Conservation (phyloP, 2,797 vertebrate genomes). For the Malacoctenus gilli region DNA sequence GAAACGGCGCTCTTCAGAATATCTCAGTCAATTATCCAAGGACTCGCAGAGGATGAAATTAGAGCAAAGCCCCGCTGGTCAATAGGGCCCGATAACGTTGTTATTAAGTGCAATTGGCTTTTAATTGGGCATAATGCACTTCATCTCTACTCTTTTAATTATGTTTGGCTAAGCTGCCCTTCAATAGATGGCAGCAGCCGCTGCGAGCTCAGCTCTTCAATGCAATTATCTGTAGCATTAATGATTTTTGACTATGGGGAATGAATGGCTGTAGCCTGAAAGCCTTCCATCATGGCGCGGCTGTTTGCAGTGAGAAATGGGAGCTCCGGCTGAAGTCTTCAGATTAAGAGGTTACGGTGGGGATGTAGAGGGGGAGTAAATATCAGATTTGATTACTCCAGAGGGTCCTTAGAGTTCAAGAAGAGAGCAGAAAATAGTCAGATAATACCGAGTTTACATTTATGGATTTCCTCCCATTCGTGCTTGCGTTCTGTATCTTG, state of each 20-base stretch:
- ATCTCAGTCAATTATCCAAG: constrained; percentile 70
- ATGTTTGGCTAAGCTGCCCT: constrained; percentile 73
- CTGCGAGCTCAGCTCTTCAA: constrained; percentile 67
- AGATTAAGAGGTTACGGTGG: constrained; percentile 50
- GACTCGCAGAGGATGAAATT: constrained; percentile 69
- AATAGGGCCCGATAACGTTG: constrained; percentile 73
- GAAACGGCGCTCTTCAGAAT: constrained; percentile 51
- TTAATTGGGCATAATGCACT: constrained; percentile 81
- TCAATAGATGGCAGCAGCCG: constrained; percentile 71
- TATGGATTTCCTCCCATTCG: constrained; percentile 42
- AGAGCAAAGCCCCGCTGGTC: constrained; percentile 62
- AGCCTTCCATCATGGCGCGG: constrained; percentile 40
- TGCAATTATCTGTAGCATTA: constrained; percentile 75
- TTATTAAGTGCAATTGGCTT: constrained; percentile 80
- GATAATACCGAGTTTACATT: too few relatives aligned
- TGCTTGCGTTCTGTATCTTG: neutral
- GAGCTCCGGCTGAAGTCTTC: constrained; percentile 25
- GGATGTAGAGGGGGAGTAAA: constrained; percentile 41
- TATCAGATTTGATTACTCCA: constrained; percentile 47
- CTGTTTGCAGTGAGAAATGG: constrained; percentile 42
- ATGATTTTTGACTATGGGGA: constrained; percentile 76
- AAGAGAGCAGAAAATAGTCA: constrained; percentile 21
- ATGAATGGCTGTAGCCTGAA: constrained; percentile 61
- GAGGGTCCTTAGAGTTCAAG: constrained; percentile 18
- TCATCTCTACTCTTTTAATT: constrained; percentile 78